Evolutionary conservation across 2,888 invertebrate species (phyloP).

Genomic region (Rhopalosiphum nymphaeae): DNA sequence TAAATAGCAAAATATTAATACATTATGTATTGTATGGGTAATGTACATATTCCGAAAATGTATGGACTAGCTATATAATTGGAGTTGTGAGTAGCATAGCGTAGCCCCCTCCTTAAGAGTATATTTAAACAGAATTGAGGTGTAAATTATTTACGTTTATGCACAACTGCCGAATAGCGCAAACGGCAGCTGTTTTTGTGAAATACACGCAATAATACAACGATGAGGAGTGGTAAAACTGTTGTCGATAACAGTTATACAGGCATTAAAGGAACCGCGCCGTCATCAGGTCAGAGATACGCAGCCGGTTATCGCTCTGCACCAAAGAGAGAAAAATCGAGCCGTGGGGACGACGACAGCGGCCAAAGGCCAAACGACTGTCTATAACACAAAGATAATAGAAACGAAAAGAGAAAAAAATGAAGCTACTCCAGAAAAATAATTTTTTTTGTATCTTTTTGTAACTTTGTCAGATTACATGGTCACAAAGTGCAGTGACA

Average conservation of each 20-base stretch:
- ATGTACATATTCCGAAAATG: background rate
- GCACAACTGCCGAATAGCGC: background rate
- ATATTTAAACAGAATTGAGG: background rate
- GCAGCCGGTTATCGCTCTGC: background rate
- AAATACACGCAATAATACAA: background rate
- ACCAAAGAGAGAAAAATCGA: background rate
- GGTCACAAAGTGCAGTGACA: slow-evolving; percentile 5
- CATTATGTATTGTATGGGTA: background rate
- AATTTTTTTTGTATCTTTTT: background rate
- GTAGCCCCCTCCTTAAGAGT: background rate
- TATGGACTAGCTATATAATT: background rate
- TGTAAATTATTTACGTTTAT: background rate
- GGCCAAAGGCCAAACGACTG: slow-evolving; percentile 1
- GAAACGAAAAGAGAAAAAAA: slow-evolving; percentile 7
- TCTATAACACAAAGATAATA: background rate
- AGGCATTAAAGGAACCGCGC: background rate
- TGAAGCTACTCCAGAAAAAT: background rate
- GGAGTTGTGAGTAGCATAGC: background rate
- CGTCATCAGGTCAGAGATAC: background rate
- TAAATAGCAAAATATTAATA: background rate
- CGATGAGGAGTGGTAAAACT: background rate
- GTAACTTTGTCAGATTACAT: background rate
- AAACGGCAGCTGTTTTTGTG: background rate
- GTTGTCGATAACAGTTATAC: background rate
- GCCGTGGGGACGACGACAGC: background rate